Evolutionary conservation across 2,113 vertebrate genomes (phyloP), one percentile per base, ranked within the genome.

Genomic region (Myiopsitta monachus): DNA sequence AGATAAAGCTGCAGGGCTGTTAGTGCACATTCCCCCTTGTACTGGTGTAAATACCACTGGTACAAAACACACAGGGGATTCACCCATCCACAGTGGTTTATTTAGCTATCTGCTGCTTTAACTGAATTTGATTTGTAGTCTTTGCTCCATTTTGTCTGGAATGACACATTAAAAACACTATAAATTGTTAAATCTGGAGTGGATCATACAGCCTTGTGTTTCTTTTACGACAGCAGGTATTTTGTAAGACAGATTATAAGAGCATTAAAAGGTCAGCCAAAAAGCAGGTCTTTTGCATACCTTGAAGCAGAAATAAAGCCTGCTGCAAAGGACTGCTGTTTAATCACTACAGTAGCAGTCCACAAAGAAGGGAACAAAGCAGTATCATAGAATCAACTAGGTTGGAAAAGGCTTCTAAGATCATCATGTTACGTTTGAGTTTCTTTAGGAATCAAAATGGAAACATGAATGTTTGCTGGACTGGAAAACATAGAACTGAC

Each of bases 401-500:
- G 57, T 5, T 36, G 57, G 57, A 59, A 59, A 59, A 59, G 33
- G 23, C 14, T 10, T 59, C 36, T 36, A 36, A 15, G 33, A 59
- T 59, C 21, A 79, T 10, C 36, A 17, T 0, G 0, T 16, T 41
- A 43, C 1, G 1, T 39, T 70, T 26, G 9, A 46, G 16, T 46
- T 72, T 82, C 77, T 89, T 72, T 17, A 66, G 66, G 38, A 36
- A 55, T 5, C 3, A 0, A 52, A 52, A 79, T 23, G 33, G 70
- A 46, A 91, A 85, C 38, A 31, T 0, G 1, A 2, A 79, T 11
- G 7, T 41, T 66, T 79, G 44, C 31, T 54, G 31, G n/a, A 87
- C 5, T 11, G 70, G 14, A 80, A 91, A 74, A 88, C 1, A 4
- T 19, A 57, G 55, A 75, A 89, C 0, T 27, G 33, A 70, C 43